phyloP scores from a whole-genome alignment of 30 jellyfish, hydroid and myxozoan species.

The Aurelia coerulea region DNA sequence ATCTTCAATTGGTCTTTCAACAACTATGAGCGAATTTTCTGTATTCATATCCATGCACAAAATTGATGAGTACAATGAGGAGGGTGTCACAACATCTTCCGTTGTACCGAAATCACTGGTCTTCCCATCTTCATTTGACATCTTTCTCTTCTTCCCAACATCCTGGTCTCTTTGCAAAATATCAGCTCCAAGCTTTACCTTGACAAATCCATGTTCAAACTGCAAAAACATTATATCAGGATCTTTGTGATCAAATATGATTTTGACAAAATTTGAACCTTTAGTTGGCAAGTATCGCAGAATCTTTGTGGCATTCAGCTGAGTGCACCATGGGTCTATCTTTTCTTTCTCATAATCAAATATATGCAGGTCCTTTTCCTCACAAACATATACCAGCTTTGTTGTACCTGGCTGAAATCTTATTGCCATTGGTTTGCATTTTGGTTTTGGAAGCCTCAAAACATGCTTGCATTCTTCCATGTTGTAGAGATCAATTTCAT shows the following conservation, averaged over 20 bases:
- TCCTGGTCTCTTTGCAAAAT: not conserved
- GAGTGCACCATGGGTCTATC: slow-evolving; percentile 51
- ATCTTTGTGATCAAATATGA: slow-evolving; percentile 56
- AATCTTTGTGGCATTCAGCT: slow-evolving; percentile 5
- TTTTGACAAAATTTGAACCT: slow-evolving; percentile 1
- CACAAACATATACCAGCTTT: slow-evolving; percentile 21
- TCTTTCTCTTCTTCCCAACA: slow-evolving; percentile 24
- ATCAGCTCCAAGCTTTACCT: slow-evolving; percentile 42
- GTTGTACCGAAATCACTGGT: not conserved
- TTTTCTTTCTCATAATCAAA: slow-evolving; percentile 46
- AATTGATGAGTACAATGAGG: slow-evolving; percentile 22
- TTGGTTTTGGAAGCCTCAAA: slow-evolving; percentile 45
- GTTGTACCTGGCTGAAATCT: slow-evolving; percentile 71
- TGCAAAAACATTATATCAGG: slow-evolving; percentile 52
- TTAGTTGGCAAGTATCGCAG: slow-evolving; percentile 19
- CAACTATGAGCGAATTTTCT: slow-evolving; percentile 59
- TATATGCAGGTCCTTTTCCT: slow-evolving; percentile 53
- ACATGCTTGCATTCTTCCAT: slow-evolving; percentile 6
- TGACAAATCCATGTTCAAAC: slow-evolving; percentile 62
- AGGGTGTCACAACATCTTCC: not conserved
- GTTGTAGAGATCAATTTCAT: slow-evolving; percentile 30
- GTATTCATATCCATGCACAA: slow-evolving; percentile 44
- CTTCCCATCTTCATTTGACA: not conserved
- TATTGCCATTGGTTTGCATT: slow-evolving; percentile 39
- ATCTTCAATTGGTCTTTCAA: slow-evolving; percentile 67